Evolutionary conservation across 1,140 invertebrate genomes (phyloP), one percentile per base, ranked within the genome.

Genomic region (Drosophila pseudoobscura): DNA sequence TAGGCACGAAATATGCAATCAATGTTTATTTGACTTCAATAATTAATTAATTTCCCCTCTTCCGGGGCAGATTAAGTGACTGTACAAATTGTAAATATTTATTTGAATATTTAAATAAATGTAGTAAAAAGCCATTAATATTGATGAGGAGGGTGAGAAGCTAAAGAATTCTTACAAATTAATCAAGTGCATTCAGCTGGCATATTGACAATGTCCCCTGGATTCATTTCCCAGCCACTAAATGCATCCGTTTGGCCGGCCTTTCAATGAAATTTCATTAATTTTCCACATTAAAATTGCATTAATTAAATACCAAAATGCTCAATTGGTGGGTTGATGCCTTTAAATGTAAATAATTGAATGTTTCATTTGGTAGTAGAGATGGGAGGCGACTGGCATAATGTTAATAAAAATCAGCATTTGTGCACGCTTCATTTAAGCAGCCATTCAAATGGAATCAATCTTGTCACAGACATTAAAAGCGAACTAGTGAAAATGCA

Each of bases 291-390:
- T 76, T 78, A 84, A 53, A 85, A 68, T 58, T 53, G 47, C 59
- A 80, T 73, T 85, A 76, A 84, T 84, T 84, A 72, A 80, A 85
- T 76, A 66, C 45, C 47, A 49, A 79, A 80, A 75, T 58, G 53
- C 45, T 45, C 26, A 56, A 53, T 69, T 59, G 51, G 39, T 43
- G 46, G 58, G 60, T 56, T 26, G 26, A 46, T 51, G 57, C 76
- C 75, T 75, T 84, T 79, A 64, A 75, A 83, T 80, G 76, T 66
- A 72, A 63, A 85, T 80, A 64, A 79, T 85, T 80, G 61, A 75
- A 64, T 61, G 59, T 11, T 43, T 20, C 59, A 63, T 64, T 82
- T 20, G n/a, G 24, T 9, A 43, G 35, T 5, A 26, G 24, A 64
- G 64, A 35, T 9, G 3, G 9, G 31, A 9, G 9, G 31, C 9